These are phyloP conservation scores for Holothuria glaberrima DNA, from an alignment of 35 echinoderm and acorn worm species.

Conservation along the genomic window DNA sequence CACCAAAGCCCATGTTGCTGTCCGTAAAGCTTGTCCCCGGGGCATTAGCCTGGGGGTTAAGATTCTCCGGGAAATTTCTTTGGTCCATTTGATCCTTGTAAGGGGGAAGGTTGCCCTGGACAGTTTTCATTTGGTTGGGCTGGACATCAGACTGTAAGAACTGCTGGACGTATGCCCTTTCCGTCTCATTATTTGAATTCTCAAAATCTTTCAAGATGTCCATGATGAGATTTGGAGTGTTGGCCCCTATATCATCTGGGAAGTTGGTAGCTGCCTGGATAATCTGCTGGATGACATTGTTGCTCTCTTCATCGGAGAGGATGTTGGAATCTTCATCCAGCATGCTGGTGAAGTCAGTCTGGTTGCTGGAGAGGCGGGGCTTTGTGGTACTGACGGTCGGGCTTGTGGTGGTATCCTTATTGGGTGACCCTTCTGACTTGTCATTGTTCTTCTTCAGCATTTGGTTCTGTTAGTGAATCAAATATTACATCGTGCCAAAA, in stretches of 20 bases:
- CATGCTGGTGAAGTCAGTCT: constrained; percentile 48
- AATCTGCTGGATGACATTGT: constrained; percentile 77
- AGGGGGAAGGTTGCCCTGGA: constrained; percentile 10
- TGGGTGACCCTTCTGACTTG: constrained; percentile 52
- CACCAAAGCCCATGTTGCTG: constrained; percentile 1
- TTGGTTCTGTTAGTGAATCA: constrained; percentile 38
- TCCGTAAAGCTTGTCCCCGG: neutral
- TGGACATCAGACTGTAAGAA: constrained; percentile 40
- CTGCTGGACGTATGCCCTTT: constrained; percentile 33
- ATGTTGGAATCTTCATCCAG: constrained; percentile 7
- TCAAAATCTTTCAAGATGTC: constrained; percentile 90
- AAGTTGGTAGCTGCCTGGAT: constrained; percentile 64
- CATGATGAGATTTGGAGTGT: constrained; percentile 75
- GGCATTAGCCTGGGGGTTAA: neutral
- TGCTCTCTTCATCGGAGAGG: constrained; percentile 63
- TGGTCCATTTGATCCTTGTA: constrained; percentile 59
- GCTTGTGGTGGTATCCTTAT: constrained; percentile 79
- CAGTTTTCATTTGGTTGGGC: constrained; percentile 11
- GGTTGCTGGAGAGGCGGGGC: constrained; percentile 54
- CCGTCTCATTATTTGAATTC: constrained; percentile 36
- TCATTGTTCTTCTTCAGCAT: constrained; percentile 29
- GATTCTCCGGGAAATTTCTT: too few species aligned
- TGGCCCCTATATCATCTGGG: constrained; percentile 65
- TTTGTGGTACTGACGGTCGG: constrained; percentile 90
- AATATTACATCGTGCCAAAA: neutral